phyloP scores from a whole-genome alignment of 2,113 vertebrate species.

The Sinosuthora webbiana region DNA sequence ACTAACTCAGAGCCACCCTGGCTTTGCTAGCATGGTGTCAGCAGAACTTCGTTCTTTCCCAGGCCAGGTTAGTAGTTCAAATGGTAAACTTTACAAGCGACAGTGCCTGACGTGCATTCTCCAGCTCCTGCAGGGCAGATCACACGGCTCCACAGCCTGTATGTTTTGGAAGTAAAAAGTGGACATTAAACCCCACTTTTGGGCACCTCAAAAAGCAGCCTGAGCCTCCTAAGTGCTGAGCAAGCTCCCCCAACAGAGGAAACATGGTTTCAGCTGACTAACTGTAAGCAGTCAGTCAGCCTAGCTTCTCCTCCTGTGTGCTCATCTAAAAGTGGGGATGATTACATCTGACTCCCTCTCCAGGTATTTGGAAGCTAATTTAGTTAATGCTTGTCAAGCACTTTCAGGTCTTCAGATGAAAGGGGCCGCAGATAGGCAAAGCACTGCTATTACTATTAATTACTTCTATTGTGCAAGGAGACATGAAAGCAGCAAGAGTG shows the following conservation, averaged over 20 bases:
- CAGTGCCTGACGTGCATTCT: neutral
- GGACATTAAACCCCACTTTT: neutral
- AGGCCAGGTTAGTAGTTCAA: neutral
- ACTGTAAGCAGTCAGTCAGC: constrained; percentile 44
- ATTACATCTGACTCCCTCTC: constrained; percentile 51
- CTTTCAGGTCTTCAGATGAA: constrained; percentile 57
- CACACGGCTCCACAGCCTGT: neutral
- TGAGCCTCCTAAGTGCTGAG: constrained; percentile 21
- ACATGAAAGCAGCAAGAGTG: constrained; percentile 53
- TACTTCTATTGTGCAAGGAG: constrained; percentile 66
- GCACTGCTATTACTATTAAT: constrained; percentile 50
- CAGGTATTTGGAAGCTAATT: constrained; percentile 52
- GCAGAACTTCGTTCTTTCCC: neutral
- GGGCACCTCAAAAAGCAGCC: neutral
- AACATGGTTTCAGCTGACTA: constrained; percentile 45
- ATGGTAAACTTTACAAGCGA: neutral
- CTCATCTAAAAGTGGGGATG: constrained; percentile 34
- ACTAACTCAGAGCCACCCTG: neutral
- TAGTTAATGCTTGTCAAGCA: constrained; percentile 58
- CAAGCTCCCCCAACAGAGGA: neutral
- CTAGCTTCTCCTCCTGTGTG: neutral
- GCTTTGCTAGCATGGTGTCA: neutral
- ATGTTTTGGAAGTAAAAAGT: neutral
- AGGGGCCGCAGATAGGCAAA: constrained; percentile 60
- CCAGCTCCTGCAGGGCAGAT: neutral